Percentiles rank a stretch among this genome's conserved stretches.
phyloP scores from a whole-genome alignment of 2,797 vertebrate species.

The Pelochelys cantorii region DNA sequence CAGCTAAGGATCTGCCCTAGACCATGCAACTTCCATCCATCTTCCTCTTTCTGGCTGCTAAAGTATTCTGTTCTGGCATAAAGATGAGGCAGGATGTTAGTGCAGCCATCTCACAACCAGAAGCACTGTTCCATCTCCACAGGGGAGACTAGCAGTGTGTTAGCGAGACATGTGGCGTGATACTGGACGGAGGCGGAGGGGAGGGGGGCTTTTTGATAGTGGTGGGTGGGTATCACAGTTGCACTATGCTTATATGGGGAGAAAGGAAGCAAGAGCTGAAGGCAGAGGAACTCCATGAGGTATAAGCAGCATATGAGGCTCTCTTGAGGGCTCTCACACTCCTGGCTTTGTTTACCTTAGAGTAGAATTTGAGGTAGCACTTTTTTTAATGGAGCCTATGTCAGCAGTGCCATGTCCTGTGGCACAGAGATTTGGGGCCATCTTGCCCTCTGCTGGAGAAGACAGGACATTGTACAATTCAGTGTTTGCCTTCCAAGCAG shows the following conservation, averaged over 20 bases:
- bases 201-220: background rate
- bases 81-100: background rate
- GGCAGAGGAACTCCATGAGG: background rate
- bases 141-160: background rate
- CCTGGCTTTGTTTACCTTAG: background rate
- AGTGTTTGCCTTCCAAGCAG: rapidly evolving
- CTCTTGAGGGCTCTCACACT: no score
- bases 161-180: background rate
- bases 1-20: background rate
- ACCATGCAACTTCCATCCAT: background rate
- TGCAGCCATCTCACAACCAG: background rate
- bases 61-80: background rate
- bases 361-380: background rate
- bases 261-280: background rate
- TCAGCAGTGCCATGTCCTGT: rapidly evolving
- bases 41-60: background rate
- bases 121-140: background rate
- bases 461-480: background rate
- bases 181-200: no score
- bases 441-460: background rate
- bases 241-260: background rate
- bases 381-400: background rate
- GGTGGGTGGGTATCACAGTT: background rate
- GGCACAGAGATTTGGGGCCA: background rate
- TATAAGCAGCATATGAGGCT: background rate